Conservation (phyloP, 2,113 vertebrate species). For the Solea senegalensis region DNA sequence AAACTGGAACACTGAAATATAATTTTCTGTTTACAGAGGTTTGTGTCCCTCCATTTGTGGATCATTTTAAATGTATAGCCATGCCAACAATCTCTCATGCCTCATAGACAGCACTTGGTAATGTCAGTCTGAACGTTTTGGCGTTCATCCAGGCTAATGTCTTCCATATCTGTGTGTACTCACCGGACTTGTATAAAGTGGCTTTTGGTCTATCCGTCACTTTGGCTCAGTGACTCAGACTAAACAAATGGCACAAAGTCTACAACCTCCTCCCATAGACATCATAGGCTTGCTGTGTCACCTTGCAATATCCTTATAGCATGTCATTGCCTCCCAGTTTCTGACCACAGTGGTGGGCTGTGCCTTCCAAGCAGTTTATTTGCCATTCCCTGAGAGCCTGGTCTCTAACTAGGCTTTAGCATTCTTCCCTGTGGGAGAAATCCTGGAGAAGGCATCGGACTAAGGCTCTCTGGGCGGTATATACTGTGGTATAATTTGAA, state of each 20-base stretch:
- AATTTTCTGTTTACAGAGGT: not conserved
- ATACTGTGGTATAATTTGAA: too few species aligned
- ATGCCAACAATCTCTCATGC: slow-evolving; percentile 19
- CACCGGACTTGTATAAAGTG: slow-evolving; percentile 57
- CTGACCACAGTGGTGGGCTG: not conserved
- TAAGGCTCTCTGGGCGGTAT: too few species aligned
- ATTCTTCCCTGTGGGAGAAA: not conserved
- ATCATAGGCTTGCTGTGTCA: slow-evolving; percentile 30
- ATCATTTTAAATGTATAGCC: slow-evolving; percentile 23
- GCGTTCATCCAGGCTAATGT: slow-evolving; percentile 45
- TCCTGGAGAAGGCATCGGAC: not conserved
- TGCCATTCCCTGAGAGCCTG: not conserved
- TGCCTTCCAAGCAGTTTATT: slow-evolving; percentile 11
- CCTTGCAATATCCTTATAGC: slow-evolving; percentile 30
- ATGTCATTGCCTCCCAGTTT: slow-evolving; percentile 9
- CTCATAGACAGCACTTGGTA: slow-evolving; percentile 19
- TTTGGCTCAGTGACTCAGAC: slow-evolving; percentile 55
- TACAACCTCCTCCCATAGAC: slow-evolving; percentile 36
- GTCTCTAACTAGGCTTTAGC: not conserved
- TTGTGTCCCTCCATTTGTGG: not conserved
- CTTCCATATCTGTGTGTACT: slow-evolving; percentile 34
- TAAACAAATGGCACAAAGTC: slow-evolving; percentile 53
- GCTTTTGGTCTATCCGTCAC: slow-evolving; percentile 53
- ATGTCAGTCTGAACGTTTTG: slow-evolving; percentile 51
- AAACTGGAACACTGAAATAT: not conserved